Base-by-base conservation (phyloP, 2,888 invertebrate species). In the Toxonevra muliebris region DNA sequence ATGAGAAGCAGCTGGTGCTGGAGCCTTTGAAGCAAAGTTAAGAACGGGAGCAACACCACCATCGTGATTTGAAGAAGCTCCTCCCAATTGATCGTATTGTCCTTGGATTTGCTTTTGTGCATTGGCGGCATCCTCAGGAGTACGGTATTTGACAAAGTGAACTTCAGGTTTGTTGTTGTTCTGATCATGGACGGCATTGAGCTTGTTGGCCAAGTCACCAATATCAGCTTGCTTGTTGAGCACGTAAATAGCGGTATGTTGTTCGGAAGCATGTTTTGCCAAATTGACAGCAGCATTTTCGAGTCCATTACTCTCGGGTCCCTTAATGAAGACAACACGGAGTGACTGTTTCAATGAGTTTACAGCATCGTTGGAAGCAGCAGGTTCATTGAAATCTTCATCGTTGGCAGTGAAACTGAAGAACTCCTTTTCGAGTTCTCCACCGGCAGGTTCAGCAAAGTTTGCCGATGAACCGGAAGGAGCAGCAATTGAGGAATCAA, bases 71-170 rank as follows among this genome's bases (percentile, higher is more conserved):
- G 71, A 71, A 10, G 75, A 71, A 5, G 73, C 3, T 45, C 77
- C 77, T 41, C 73, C 72, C 64, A 77, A 70, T 11, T 66, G 40
- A 53, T 77, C 73, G 61, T 76, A 77, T 67, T 77, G 76, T 12
- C 71, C 68, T 71, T 79, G 78, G 59, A 78, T 79, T 11, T 70
- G 54, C 2, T 66, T 68, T 68, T 77, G 77, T 19, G 77, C 78
- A 68, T 75, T 73, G 50, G 65, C 69, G 40, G 77, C 78, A 73
- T 79, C 78, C 69, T 75, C 73, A 5, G 72, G 64, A 1, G 76
- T 78, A 43, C 76, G 77, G 69, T 79, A 79, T 66, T 79, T 79
- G 53, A 79, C 72, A 61, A 79, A 79, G 55, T 74, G 74, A 10
- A 79, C 77, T 53, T 79, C 77, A 62, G 79, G 79, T 62, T 76